Conservation (phyloP, 2,888 invertebrate genomes). For the Zaprionus obscuricornis region DNA sequence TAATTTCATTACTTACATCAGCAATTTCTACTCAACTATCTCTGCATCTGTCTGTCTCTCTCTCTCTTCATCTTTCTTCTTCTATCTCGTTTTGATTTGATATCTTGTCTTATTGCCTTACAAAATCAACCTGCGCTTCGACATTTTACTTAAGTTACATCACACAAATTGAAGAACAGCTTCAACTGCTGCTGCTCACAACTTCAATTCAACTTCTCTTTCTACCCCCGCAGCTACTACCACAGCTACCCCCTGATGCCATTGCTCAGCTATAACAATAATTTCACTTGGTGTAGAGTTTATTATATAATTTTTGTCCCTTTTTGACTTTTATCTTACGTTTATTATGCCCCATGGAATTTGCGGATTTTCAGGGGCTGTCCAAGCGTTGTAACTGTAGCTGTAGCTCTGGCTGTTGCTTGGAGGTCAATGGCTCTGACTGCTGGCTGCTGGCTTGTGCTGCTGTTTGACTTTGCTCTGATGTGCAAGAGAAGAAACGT, state of each 20-base stretch:
- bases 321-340: slow-evolving; percentile 78
- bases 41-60: neutral
- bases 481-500: slow-evolving; percentile 10
- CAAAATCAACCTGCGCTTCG: slow-evolving; percentile 46
- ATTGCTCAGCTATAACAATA: slow-evolving; percentile 50
- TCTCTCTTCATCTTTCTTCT: neutral
- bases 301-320: slow-evolving; percentile 78
- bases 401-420: neutral
- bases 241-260: neutral
- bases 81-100: no score
- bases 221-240: neutral
- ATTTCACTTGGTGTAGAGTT: slow-evolving; percentile 70
- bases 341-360: slow-evolving; percentile 78
- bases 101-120: no score
- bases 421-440: slow-evolving; percentile 65
- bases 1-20: no score
- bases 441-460: slow-evolving; percentile 13
- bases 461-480: no score
- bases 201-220: no score
- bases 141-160: slow-evolving; percentile 53
- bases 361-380: slow-evolving; percentile 61
- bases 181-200: neutral
- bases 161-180: slow-evolving; percentile 39
- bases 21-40: no score
- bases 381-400: no score